Conservation (phyloP, 2,113 vertebrate species). For the Uropsilus gracilis region DNA sequence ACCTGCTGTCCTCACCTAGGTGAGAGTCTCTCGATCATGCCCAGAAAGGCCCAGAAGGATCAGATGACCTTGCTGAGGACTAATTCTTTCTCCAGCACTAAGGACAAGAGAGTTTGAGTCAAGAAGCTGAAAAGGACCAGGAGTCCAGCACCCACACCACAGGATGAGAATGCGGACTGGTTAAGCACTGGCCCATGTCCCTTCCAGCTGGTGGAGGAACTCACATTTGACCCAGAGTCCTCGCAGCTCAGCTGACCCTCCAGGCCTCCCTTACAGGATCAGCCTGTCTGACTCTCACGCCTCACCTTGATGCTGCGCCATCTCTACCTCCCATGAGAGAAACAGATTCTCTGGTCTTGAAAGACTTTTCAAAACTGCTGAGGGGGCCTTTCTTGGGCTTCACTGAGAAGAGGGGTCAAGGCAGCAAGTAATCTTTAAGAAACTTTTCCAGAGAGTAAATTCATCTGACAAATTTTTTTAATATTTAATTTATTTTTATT, state of each 20-base stretch:
- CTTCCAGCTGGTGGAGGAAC: too few relatives aligned
- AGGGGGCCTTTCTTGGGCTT: neutral
- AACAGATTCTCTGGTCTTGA: neutral
- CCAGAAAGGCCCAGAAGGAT: neutral
- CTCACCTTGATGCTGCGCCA: neutral
- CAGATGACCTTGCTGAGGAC: too few relatives aligned
- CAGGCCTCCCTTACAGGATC: neutral
- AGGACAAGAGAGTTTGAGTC: neutral
- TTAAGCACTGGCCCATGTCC: neutral
- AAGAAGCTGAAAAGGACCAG: neutral
- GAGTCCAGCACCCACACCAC: neutral
- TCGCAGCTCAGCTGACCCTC: too few relatives aligned
- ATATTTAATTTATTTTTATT: too few relatives aligned
- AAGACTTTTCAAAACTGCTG: neutral
- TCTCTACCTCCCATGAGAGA: neutral
- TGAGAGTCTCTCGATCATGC: neutral
- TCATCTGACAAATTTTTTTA: too few relatives aligned
- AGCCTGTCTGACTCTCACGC: fast-evolving
- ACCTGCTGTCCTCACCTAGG: too few relatives aligned
- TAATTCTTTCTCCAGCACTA: neutral
- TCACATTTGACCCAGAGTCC: neutral
- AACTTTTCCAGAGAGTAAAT: neutral
- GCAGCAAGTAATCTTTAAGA: neutral
- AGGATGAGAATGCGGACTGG: neutral
- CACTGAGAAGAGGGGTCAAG: neutral